Evolutionary conservation across 2,888 invertebrate species (phyloP), one percentile per base, ranked within the genome.

Genomic region (Phengaris alcon): DNA sequence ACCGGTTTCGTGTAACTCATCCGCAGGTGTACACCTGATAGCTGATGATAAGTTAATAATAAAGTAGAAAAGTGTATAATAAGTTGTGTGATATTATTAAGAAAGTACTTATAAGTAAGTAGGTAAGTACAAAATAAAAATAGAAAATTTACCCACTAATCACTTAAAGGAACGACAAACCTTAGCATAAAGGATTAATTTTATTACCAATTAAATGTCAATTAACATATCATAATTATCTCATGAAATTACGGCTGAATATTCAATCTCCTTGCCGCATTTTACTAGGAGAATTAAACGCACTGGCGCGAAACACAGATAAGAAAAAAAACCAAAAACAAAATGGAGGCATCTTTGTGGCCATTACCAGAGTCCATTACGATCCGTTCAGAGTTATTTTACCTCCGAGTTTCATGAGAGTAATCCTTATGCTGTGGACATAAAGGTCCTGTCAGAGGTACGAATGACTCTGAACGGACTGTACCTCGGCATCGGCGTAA

Each of bases 281-380:
- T 15, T 48, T 59, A 13, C 64, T 48, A 74, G 15, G 35, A 35
- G 35, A 35, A 35, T 35, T 51, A 46, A 74, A 74, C 51, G 48
- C 70, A 68, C 57, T 54, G 68, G 55, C 57, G 75, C 68, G 54
- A 76, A 68, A 68, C 73, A 75, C 54, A 74, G 75, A 73, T 83
- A 84, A 82, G 82, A 78, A 79, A 82, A 82, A 84, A 83, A 81
- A 83, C 85, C 35, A 35, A 35, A 86, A 86, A 84, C 85, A 87
- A 89, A 88, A 88, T 88, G 87, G 85, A 84, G 85, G 87, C 84
- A 82, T 79, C 81, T 68, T 68, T 44, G 68, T 54, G 86, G 89
- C 87, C 87, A 88, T 88, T 86, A 85, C 87, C 70, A 78, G 87
- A 84, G 85, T 87, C 91, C 89, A 91, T 92, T 91, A 35, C 35